Evolutionary conservation across 2,888 invertebrate genomes (phyloP).

Genomic region (Drosophila siamana): DNA sequence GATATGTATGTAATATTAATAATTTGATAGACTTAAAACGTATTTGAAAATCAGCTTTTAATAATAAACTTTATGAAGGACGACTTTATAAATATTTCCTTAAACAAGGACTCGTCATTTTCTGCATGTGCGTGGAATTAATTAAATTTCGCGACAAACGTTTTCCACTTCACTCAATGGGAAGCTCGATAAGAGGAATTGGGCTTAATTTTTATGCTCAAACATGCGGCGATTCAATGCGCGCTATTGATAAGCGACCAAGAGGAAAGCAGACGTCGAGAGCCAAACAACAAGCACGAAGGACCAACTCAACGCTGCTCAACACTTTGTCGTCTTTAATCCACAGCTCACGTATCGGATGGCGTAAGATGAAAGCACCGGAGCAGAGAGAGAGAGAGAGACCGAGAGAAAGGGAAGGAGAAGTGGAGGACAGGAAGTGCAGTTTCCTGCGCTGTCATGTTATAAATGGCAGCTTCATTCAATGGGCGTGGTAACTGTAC

Average conservation of each 20-base stretch:
- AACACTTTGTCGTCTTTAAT: constrained; percentile 60
- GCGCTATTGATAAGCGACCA: constrained; percentile 48
- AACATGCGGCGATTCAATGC: constrained; percentile 52
- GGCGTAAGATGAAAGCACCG: neutral
- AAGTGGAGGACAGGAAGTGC: constrained; percentile 35
- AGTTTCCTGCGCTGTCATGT: constrained; percentile 51
- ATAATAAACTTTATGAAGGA: too few species aligned
- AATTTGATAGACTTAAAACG: too few species aligned
- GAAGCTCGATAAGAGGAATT: constrained; percentile 52
- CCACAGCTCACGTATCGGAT: constrained; percentile 47
- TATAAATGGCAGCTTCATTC: constrained; percentile 48
- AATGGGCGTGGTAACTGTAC: constrained; percentile 43
- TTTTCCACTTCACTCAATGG: constrained; percentile 25
- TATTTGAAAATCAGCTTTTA: neutral
- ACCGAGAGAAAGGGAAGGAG: neutral
- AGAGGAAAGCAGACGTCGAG: neutral
- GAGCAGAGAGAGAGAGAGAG: too few species aligned
- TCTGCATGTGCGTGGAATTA: constrained; percentile 22
- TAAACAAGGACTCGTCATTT: neutral
- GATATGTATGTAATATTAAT: too few species aligned
- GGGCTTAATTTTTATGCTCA: constrained; percentile 43
- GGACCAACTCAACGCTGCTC: constrained; percentile 18
- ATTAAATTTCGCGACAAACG: constrained; percentile 20
- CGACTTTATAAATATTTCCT: too few species aligned
- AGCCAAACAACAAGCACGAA: constrained; percentile 3